Evolutionary conservation across 2,113 vertebrate species (phyloP), one percentile per base, ranked within the genome.

Genomic region (Cnemophilus loriae): DNA sequence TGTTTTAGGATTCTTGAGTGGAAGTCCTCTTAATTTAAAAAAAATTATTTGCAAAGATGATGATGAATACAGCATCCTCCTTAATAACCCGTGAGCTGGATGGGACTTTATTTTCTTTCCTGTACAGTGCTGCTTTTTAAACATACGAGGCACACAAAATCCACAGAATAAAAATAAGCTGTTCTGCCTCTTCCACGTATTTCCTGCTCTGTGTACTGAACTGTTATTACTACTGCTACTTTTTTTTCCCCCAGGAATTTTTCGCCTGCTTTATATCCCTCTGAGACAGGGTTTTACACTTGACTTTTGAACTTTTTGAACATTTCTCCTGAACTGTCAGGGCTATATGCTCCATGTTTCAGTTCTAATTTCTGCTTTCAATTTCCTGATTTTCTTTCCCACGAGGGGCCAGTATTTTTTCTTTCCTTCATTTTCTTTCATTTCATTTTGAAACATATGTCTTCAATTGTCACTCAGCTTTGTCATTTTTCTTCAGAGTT

Each of bases 271-370:
- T 6, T 59, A 55, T 55, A 39, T 41, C 7, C 6, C 3, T 47
- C 5, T 6, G 1, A 44, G 5, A 47, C 10, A 65, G 3, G 5
- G 2, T 32, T 65, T 47, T 74, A 17, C 4, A 6, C 3, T 21
- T 47, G 16, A 39, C 5, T 41, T 86, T 11, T 53, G 15, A 55
- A 33, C 1, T 27, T 44, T 90, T 16, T 53, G 10, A 35, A 52
- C 0, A 0, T 42, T 59, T 63, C 3, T 76, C 13, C 8, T 50
- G 30, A 37, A 41, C 6, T 63, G 13, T 7, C 4, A 16, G 18
- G 44, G 11, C 4, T 44, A 35, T 27, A 2, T 1, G 22, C 37
- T 73, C 7, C 1, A 39, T 42, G 15, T 59, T 84, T 60, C 15
- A 50, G 2, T 64, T 86, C 27, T 24, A 30, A 33, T n/a, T 59